Percentiles rank a stretch among this genome's conserved stretches.
Conservation (phyloP, 1,140 invertebrate species). For the Spodoptera frugiperda region DNA sequence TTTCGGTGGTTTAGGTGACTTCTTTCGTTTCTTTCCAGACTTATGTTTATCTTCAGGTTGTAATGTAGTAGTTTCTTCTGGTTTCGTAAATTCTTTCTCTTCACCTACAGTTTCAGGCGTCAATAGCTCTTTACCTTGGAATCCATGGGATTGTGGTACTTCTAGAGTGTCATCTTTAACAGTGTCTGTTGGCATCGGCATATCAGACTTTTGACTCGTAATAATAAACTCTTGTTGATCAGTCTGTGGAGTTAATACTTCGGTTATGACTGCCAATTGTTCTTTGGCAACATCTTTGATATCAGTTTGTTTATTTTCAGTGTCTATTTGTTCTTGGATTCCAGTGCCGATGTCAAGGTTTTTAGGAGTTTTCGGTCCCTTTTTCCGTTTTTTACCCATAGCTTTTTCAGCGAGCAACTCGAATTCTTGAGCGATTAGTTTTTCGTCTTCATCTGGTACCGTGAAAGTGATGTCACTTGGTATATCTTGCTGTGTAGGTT, state of each 20-base stretch:
- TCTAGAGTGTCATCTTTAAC: conserved; percentile 10
- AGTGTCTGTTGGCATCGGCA: background rate
- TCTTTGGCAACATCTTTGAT: conserved; percentile 1
- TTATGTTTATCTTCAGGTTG: conserved; percentile 44
- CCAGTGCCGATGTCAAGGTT: conserved; percentile 12
- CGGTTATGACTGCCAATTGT: conserved; percentile 21
- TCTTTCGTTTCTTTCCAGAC: conserved; percentile 49
- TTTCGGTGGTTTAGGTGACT: conserved; percentile 45
- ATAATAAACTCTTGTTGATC: conserved; percentile 16
- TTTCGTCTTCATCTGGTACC: conserved; percentile 39
- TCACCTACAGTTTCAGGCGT: conserved; percentile 31
- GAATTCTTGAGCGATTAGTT: conserved; percentile 38
- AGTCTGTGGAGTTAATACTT: conserved; percentile 25
- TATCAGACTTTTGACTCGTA: conserved; percentile 8
- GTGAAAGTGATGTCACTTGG: background rate
- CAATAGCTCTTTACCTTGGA: conserved; percentile 20
- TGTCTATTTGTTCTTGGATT: conserved; percentile 6
- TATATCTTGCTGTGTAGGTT: background rate
- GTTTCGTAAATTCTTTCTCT: conserved; percentile 25
- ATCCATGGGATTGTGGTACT: background rate
- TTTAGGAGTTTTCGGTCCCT: conserved; percentile 51
- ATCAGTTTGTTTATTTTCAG: conserved; percentile 12
- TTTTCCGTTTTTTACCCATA: conserved; percentile 54
- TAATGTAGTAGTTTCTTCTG: background rate
- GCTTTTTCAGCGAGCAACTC: conserved; percentile 37